Conservation (phyloP, 2,888 invertebrate genomes). For the Plagodis pulveraria region DNA sequence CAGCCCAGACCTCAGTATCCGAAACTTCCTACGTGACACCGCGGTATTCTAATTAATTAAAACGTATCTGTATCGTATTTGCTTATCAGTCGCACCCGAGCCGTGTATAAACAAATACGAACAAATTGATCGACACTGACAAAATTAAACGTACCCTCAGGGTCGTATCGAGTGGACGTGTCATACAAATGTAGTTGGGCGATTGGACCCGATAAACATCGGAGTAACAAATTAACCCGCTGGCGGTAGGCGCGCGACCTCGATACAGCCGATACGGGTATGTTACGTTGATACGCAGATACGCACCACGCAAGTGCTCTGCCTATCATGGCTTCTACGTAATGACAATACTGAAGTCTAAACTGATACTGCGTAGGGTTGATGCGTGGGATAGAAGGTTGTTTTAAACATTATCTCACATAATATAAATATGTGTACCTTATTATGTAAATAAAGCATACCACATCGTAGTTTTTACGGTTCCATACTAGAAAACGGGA, state of each 20-base stretch:
- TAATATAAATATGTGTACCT: too few relatives aligned
- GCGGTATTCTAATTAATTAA: constrained; percentile 28
- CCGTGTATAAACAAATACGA: constrained; percentile 41
- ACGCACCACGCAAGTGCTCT: constrained; percentile 31
- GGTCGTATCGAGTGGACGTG: constrained; percentile 56
- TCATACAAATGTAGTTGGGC: constrained; percentile 59
- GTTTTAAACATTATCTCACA: not conserved
- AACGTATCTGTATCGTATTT: constrained; percentile 28
- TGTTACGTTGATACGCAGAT: constrained; percentile 29
- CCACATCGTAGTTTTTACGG: too few relatives aligned
- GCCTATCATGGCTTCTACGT: constrained; percentile 64
- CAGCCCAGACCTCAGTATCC: constrained; percentile 5
- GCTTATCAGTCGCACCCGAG: constrained; percentile 27
- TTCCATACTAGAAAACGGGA: too few relatives aligned
- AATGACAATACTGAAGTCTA: constrained; percentile 63
- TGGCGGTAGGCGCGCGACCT: constrained; percentile 40
- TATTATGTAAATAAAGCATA: too few relatives aligned
- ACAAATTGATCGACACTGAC: constrained; percentile 57
- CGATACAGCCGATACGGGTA: constrained; percentile 30
- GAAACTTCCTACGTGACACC: constrained; percentile 19
- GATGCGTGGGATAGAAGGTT: constrained; percentile 28
- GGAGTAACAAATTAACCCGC: constrained; percentile 73
- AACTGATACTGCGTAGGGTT: constrained; percentile 56
- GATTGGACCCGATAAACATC: constrained; percentile 59
- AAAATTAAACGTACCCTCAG: constrained; percentile 54